Evolutionary conservation across 2,113 vertebrate species (phyloP), one percentile per base, ranked within the genome.

Genomic region (Melanocharis versteri): DNA sequence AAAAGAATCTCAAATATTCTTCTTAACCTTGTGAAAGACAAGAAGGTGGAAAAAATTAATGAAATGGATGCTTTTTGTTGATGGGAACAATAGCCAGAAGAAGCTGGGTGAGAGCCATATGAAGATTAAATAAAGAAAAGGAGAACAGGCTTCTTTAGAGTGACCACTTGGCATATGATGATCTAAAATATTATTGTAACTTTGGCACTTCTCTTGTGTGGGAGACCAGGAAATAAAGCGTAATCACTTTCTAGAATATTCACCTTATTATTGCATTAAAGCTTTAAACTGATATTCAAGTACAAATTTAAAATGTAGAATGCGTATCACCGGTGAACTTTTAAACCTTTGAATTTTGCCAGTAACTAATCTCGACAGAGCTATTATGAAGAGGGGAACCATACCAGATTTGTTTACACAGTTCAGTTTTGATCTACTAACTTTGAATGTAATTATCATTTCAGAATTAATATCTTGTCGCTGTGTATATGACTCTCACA

Each of bases 381-480:
- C 30, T 91, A 84, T 91, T 95, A 94, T 89, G 84, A 95, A 70
- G 75, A 93, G 27, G 50, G 40, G 26, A 95, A 57, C 31, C 20
- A 10, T 40, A 95, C 50, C 69, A 94, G 84, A 89, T 92, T 95
- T 97, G 61, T 94, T 96, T 93, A 91, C 77, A 88, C 39, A 40
- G 62, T 79, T 96, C 50, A 40, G 42, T 54, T 95, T 90, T 96
- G 87, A 96, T 96, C 87, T 95, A 76, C 69, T 94, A 84, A 73
- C 94, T 95, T 88, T 95, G 69, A 93, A 93, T 90, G 28, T 84
- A 96, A 95, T 95, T 95, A 93, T 76, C 1, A 82, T 77, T 91
- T 94, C 64, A 79, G 79, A 96, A 95, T 95, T 96, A 95, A 73
- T 95, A 93, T 79, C 70, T 89, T 93, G 89, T 90, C 65, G 62